Evolutionary conservation across 2,797 vertebrate genomes (phyloP).

Genomic region (Morus bassanus): DNA sequence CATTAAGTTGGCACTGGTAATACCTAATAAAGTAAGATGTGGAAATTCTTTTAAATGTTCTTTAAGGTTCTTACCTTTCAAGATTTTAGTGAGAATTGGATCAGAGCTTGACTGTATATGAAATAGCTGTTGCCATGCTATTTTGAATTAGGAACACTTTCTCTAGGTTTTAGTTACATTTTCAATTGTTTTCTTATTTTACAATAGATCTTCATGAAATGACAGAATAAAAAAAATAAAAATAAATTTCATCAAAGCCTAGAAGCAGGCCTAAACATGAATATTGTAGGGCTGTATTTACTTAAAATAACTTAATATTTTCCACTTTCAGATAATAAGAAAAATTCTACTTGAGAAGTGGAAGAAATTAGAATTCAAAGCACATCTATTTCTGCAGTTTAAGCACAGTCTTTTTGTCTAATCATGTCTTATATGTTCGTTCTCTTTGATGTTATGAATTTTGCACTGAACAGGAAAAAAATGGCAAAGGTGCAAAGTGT

Average conservation of each 20-base stretch:
- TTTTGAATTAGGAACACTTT: neutral
- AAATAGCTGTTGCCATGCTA: neutral
- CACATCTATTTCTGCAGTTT: neutral
- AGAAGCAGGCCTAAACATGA: neutral
- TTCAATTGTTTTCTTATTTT: neutral
- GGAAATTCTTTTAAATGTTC: neutral
- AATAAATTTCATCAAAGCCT: neutral
- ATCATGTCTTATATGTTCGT: neutral
- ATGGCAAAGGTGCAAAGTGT: neutral
- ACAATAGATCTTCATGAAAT: neutral
- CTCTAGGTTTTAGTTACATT: neutral
- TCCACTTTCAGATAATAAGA: neutral
- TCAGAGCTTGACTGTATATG: neutral
- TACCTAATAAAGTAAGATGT: neutral
- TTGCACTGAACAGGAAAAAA: neutral
- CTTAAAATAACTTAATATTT: neutral
- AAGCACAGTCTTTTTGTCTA: constrained; percentile 7
- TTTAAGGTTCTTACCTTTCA: neutral
- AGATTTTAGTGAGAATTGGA: neutral
- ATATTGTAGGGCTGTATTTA: neutral
- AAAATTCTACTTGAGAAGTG: neutral
- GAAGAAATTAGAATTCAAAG: neutral
- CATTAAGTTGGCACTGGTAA: neutral
- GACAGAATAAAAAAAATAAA: neutral
- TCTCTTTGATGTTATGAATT: neutral